Base-by-base conservation (phyloP, 2,888 invertebrate genomes). In the Apotomis capreana region DNA sequence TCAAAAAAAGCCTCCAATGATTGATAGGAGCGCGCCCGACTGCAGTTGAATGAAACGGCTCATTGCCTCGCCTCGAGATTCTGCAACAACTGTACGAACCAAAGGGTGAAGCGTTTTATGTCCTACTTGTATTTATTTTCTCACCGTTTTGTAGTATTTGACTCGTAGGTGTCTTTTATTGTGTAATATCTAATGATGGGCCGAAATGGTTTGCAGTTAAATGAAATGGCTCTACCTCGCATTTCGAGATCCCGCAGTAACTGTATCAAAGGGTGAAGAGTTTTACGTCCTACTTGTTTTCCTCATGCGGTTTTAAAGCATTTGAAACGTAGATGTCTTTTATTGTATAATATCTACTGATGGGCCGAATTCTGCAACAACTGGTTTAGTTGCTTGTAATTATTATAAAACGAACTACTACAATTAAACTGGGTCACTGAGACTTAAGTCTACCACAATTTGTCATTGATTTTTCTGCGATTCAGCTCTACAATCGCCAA, bases 1-100 rank as follows among this genome's bases (percentile, higher is more conserved):
- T 94, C 92, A 93, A 94, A 94, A 40, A 93, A 93, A 93, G 88
- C 89, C 90, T 92, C 78, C 89, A 87, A 92, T 93, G 93, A 94
- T 93, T 93, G 93, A 94, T 93, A 93, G 92, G 90, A 89, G 86
- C 86, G 86, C 40, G 8, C 49, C 89, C 82, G 81, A 84, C 87
- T 89, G 90, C 89, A 91, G 87, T 49, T 89, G 88, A 88, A 91
- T 92, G 89, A 89, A 91, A 90, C 59, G 71, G 71, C 67, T 71
- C 71, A 69, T 55, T 69, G 68, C 37, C 51, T 62, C 57, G 52
- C 49, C 37, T 57, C 55, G 58, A 44, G 13, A 57, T 10, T 64
- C 64, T 54, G 68, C 49, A 46, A 58, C 62, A 63, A 68, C 55
- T 65, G 65, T 46, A 36, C 15, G 65, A 36, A 36, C 15, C 55